phyloP scores from a whole-genome alignment of 2,888 invertebrate genomes.

The Dasypogon diadema region DNA sequence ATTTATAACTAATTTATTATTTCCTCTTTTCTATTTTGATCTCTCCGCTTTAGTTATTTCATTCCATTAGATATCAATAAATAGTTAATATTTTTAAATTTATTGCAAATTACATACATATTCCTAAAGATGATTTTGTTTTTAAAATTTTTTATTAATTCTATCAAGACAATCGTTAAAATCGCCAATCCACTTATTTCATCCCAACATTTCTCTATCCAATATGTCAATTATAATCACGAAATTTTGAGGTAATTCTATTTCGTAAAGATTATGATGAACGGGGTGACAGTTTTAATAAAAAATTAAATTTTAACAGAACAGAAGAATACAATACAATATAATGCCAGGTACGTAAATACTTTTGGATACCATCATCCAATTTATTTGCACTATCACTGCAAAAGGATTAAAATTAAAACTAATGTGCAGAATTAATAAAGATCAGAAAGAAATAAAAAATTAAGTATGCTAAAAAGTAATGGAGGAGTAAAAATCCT shows the following conservation, averaged over 20 bases:
- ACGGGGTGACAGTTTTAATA: constrained; percentile 7
- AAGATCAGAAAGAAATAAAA: too few relatives aligned
- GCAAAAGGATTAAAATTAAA: too few relatives aligned
- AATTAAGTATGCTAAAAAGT: too few relatives aligned
- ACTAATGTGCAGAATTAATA: too few relatives aligned
- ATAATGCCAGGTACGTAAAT: too few relatives aligned
- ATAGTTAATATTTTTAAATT: constrained; percentile 29
- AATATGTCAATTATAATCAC: constrained; percentile 30
- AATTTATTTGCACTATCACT: too few relatives aligned
- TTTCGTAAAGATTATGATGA: constrained; percentile 6
- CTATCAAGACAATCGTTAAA: constrained; percentile 31
- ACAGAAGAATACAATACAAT: too few relatives aligned
- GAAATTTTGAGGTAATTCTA: constrained; percentile 42
- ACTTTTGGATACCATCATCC: too few relatives aligned
- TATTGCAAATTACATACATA: constrained; percentile 47
- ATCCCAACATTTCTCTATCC: neutral
- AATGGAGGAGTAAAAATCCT: too few relatives aligned
- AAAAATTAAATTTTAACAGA: too few relatives aligned
- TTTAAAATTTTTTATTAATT: constrained; percentile 9
- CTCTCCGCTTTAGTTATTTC: neutral
- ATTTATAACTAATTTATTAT: constrained; percentile 27
- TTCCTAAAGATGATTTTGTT: constrained; percentile 25
- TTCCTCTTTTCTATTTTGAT: constrained; percentile 29
- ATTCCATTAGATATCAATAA: constrained; percentile 21
- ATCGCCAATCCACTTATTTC: constrained; percentile 13